Base-by-base conservation (phyloP, 2,113 vertebrate genomes). In the Pseudorectes ferrugineus region DNA sequence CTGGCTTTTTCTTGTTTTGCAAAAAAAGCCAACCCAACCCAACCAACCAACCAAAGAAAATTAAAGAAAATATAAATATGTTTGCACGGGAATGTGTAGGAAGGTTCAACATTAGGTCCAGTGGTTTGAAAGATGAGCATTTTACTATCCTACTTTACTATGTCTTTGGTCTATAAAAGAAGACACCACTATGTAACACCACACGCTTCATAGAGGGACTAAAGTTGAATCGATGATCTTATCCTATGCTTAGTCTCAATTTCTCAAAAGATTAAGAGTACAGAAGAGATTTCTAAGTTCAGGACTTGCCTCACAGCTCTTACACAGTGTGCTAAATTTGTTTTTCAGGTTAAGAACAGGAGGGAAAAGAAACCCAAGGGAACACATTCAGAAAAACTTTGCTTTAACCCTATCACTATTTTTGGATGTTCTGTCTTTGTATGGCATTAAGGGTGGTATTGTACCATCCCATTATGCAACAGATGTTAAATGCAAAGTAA, bases 401-500 rank as follows among this genome's bases (percentile, higher is more conserved):
- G 84, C 91, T 97, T 97, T 97, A 97, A 85, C 93, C 78, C 68
- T 96, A 54, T 83, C 94, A 92, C 82, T 97, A 83, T 94, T 97
- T 96, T 88, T 91, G 89, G 88, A 86, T 96, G 70, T 91, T 98
- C 72, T 83, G 68, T 77, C 78, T 96, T 96, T 95, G 96, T 83
- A 95, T 75, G 84, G 88, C 96, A 94, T 96, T 98, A 97, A 97
- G 89, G 89, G 74, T 96, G 95, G 95, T 92, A 97, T 95, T 96
- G 92, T 96, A 97, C 70, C 75, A 59, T 94, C 84, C 95, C 95
- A 95, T 97, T 98, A 97, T 61, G 96, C 84, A 98, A 95, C 97
- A 98, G 98, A 97, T 98, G 98, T 98, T 98, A 98, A 97, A 97
- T 96, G 95, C 91, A 97, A 98, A 97, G 96, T 97, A 98, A 98